Evolutionary conservation across 2,797 vertebrate species (phyloP), one percentile per base, ranked within the genome.

Genomic region (Corythornis leucogaster): DNA sequence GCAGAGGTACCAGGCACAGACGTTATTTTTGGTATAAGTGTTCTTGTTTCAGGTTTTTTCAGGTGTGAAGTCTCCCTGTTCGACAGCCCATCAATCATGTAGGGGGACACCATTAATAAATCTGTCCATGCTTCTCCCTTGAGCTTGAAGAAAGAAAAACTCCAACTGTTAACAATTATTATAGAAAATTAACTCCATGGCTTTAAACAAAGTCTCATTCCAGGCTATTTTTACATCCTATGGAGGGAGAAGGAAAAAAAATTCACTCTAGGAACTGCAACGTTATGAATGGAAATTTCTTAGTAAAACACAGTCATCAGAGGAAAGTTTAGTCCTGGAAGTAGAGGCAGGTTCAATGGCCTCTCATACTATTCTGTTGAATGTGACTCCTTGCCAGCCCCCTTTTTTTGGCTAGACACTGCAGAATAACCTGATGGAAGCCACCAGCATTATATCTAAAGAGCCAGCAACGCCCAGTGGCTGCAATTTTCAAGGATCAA

Each of bases 111-210:
- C 92, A 96, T 96, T 94, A 94, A 96, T 96, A 96, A 95, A 96
- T 90, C 95, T 93, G 96, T 94, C 94, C 15, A 1, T 67, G 63
- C 67, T 89, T 90, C 66, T 96, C 95, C 95, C 94, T 90, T 93
- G 95, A 94, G 96, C 84, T 35, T 67, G 73, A 67, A 85, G 89
- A 84, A 93, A 93, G 81, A 73, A 94, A 95, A 96, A 57, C 69
- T 94, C 94, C 94, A 94, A 95, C 96, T 92, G 92, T 94, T 96
- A 94, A 92, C 85, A 93, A 92, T 96, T 95, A 94, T 77, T 88
- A 85, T 28, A 93, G 92, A 90, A 96, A 96, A 96, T 94, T 96
- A 96, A 94, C 90, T 95, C 88, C 79, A 22, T 33, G 43, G 42
- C 66, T 94, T 96, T 95, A 96, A 94, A 93, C 79, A 94, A 89